Conservation (phyloP, 2,113 vertebrate species). For the Sturnus vulgaris region DNA sequence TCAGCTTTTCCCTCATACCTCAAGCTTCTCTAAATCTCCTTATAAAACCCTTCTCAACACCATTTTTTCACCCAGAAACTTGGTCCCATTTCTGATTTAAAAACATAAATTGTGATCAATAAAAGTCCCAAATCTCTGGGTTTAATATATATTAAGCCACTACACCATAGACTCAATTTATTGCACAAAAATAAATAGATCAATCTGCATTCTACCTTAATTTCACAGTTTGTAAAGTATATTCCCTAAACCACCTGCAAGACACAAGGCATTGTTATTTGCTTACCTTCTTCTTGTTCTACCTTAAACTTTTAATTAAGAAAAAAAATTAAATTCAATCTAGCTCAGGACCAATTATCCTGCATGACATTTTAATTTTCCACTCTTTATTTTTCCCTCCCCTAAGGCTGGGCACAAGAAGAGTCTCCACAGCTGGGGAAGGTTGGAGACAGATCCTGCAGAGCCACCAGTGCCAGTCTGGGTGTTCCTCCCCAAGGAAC, state of each 20-base stretch:
- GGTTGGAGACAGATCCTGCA: neutral
- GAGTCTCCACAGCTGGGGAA: neutral
- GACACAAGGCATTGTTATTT: neutral
- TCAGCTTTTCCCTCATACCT: neutral
- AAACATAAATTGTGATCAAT: neutral
- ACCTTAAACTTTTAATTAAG: neutral
- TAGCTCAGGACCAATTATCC: neutral
- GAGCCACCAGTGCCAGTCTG: neutral
- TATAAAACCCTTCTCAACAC: neutral
- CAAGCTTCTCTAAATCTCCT: neutral
- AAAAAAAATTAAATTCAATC: neutral
- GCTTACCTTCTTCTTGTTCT: neutral
- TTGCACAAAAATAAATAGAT: neutral
- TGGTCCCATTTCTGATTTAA: neutral
- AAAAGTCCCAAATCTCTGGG: neutral
- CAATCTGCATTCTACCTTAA: neutral
- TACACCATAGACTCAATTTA: neutral
- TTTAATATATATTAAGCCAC: neutral
- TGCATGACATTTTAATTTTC: conserved; percentile 7
- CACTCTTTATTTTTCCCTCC: neutral
- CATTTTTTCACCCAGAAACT: neutral
- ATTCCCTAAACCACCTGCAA: neutral
- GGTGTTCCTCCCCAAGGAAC: neutral
- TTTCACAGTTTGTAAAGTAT: neutral
- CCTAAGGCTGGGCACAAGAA: neutral